Evolutionary conservation across 2,113 vertebrate species (phyloP).

Genomic region (Anthoscopus minutus): DNA sequence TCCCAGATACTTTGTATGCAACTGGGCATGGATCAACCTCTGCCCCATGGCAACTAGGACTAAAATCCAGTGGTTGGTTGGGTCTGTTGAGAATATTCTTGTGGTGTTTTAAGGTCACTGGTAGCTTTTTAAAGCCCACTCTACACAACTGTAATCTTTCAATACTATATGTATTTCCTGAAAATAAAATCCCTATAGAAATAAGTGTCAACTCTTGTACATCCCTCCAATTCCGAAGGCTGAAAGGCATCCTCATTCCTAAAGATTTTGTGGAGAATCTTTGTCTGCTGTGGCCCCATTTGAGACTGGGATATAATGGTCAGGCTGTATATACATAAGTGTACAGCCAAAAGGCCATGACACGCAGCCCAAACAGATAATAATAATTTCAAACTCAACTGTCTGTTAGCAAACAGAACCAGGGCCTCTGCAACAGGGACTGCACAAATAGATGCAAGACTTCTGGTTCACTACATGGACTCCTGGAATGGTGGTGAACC

Average conservation of each 20-base stretch:
- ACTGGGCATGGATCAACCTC: neutral
- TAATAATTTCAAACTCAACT: neutral
- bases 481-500: neutral
- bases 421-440: neutral
- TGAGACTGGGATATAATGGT: neutral
- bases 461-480: neutral
- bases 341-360: neutral
- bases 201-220: neutral
- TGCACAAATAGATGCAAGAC: neutral
- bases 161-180: neutral
- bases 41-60: neutral
- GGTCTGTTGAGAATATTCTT: neutral
- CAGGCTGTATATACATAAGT: fast-evolving
- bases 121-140: neutral
- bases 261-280: neutral
- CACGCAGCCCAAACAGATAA: neutral
- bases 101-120: neutral
- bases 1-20: neutral
- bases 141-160: neutral
- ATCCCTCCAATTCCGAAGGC: neutral
- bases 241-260: neutral
- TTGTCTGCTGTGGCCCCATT: fast-evolving
- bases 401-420: neutral
- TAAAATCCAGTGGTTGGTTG: neutral
- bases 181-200: neutral